Conservation (phyloP, 2,797 vertebrate genomes). For the Pogonophryne albipinna region DNA sequence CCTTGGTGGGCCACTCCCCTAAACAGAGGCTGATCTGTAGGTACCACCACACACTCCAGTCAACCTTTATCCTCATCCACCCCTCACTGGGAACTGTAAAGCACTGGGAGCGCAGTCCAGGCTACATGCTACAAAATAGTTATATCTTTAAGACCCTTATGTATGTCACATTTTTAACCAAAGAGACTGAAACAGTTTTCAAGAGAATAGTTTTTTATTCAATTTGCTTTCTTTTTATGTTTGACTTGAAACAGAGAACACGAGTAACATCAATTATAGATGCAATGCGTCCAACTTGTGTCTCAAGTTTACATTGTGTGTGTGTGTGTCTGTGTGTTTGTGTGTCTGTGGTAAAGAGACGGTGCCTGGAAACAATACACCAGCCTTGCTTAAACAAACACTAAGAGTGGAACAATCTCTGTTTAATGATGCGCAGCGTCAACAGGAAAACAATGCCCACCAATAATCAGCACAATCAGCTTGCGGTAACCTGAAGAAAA, state of each 20-base stretch:
- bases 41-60: conserved; percentile 73
- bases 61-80: conserved; percentile 69
- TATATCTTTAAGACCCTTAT: conserved; percentile 6
- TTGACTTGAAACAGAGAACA: conserved; percentile 44
- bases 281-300: conserved; percentile 26
- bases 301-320: conserved; percentile 57
- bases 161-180: conserved; percentile 4
- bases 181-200: conserved; percentile 4
- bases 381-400: conserved; percentile 78
- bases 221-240: conserved; percentile 12
- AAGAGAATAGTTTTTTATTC: conserved; percentile 2
- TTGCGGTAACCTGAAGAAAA: conserved; percentile 60
- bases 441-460: conserved; percentile 74
- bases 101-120: conserved; percentile 30
- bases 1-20: conserved; percentile 81
- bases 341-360: conserved; percentile 56
- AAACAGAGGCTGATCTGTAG: conserved; percentile 82
- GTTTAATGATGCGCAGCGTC: conserved; percentile 79
- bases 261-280: conserved; percentile 53
- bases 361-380: conserved; percentile 72
- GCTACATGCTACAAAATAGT: conserved; percentile 15
- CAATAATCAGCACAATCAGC: conserved; percentile 76
- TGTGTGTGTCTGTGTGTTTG: conserved; percentile 9
- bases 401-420: conserved; percentile 75
- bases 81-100: conserved; percentile 66